Evolutionary conservation across 2,113 vertebrate genomes (phyloP).

Genomic region (Cettia cetti): DNA sequence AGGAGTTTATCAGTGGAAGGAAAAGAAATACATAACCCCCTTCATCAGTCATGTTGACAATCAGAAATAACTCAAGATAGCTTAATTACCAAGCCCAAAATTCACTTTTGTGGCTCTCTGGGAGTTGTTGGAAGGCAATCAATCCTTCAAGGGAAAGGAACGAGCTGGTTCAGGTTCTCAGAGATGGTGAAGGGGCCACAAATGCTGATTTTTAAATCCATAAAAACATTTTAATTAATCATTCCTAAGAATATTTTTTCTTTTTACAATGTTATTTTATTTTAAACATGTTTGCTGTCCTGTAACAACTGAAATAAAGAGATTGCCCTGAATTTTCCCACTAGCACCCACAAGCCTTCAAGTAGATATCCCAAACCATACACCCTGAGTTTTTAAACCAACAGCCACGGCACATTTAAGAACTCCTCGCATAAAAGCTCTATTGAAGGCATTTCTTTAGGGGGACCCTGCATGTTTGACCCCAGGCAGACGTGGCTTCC

Average conservation of each 20-base stretch:
- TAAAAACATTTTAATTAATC: neutral
- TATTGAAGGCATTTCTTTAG: neutral
- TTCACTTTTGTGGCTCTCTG: neutral
- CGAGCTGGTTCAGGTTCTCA: neutral
- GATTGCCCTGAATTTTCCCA: neutral
- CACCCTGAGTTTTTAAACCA: neutral
- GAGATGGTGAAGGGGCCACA: neutral
- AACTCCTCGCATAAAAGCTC: neutral
- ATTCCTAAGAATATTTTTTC: neutral
- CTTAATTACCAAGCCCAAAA: constrained; percentile 28
- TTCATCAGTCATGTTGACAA: constrained; percentile 27
- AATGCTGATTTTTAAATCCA: neutral
- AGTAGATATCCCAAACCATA: neutral
- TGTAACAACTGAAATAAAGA: neutral
- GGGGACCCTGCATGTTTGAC: neutral
- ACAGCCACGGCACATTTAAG: neutral
- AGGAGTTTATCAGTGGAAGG: neutral
- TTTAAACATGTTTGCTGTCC: neutral
- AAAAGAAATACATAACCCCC: neutral
- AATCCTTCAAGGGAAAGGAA: neutral
- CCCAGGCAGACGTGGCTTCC: neutral
- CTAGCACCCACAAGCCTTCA: neutral
- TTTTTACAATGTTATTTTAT: neutral
- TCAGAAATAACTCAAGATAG: neutral
- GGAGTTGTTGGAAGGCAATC: neutral